These are phyloP conservation scores for Taeniopygia guttata DNA, from an alignment of 2,797 vertebrate genomes.

Conservation along the genomic window DNA sequence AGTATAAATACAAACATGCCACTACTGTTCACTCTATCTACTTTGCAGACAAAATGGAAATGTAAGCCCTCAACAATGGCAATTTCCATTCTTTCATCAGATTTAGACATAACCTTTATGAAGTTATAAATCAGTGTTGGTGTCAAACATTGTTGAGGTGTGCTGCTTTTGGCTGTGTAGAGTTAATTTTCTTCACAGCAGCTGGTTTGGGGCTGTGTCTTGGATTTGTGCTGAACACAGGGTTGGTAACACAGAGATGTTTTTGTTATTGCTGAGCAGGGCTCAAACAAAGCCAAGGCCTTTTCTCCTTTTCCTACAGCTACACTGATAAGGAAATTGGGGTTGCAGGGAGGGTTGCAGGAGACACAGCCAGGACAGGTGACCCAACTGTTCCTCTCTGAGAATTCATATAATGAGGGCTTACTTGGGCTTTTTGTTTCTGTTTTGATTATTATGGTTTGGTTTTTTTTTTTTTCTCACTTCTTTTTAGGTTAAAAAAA, in stretches of 20 bases:
- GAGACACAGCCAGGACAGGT: neutral
- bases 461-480: fast-evolving
- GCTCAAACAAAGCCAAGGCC: neutral
- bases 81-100: neutral
- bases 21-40: neutral
- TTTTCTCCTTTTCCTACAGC: neutral
- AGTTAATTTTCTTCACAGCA: neutral
- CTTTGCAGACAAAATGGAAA: neutral
- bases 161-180: neutral
- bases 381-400: neutral
- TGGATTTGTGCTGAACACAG: neutral
- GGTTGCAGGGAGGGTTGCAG: neutral
- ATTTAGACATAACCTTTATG: neutral
- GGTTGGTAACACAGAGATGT: neutral
- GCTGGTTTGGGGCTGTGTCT: neutral
- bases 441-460: neutral
- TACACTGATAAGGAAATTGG: neutral
- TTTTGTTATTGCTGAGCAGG: neutral
- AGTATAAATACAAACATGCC: neutral
- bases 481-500: neutral
- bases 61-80: neutral
- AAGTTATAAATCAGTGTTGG: neutral
- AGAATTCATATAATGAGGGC: neutral
- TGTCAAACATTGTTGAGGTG: neutral
- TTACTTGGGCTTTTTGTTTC: neutral